Base-by-base conservation (phyloP, 2,797 vertebrate genomes). In the Tinamus major region DNA sequence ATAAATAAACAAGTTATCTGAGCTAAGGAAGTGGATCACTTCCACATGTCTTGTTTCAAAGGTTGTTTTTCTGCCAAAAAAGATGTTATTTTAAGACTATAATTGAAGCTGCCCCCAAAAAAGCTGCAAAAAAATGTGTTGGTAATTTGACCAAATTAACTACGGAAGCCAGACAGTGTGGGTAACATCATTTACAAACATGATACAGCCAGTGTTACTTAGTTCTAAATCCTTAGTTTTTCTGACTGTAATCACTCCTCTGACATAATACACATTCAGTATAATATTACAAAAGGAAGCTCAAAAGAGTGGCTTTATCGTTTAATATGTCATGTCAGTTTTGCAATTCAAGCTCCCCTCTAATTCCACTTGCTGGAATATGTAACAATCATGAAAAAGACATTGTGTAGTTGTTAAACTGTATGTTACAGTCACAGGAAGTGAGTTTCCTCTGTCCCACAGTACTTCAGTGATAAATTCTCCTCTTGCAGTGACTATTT, bases 41-140 rank as follows among this genome's bases (percentile, higher is more conserved):
- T 93, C 91, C 90, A 85, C 75, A 41, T 72, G 62, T 69, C 62
- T 87, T 83, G 27, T 82, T 68, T 92, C 72, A 87, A 91, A 75
- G 75, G 41, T n/a, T 92, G 19, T 4, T 92, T 80, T 80, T 78
- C 65, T 44, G 9, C 56, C 88, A 77, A 69, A 91, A 95, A 92
- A 94, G 87, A 88, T 78, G 77, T 44, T 95, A 83, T 96, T 95
- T 96, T 72, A 84, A 91, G 77, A 72, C 93, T 94, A 85, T 93
- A 96, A 96, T 82, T 96, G 89, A 72, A 96, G 80, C 61, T 94
- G 90, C n/a, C 76, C 89, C 39, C 1, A 71, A 91, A 97, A 86
- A 94, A 95, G 85, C 91, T 88, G 95, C 74, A 91, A 87, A 97
- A 79, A 92, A 87, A 95, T 24, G 75, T 67, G 85, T 90, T 91